Conservation (phyloP, 1,140 invertebrate species). For the Pseudoatta argentina region DNA sequence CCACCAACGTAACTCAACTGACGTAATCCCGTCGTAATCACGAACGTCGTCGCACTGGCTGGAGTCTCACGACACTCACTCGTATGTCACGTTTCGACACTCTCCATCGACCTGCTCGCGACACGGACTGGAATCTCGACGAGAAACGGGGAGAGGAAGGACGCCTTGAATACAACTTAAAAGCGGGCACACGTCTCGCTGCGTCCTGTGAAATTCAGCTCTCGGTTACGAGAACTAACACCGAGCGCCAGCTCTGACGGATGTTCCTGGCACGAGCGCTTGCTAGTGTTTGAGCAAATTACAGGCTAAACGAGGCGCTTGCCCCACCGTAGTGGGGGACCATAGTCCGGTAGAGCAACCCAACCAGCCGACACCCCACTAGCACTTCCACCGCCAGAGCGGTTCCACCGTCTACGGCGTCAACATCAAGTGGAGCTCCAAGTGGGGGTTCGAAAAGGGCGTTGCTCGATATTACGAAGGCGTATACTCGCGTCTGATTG, state of each 20-base stretch:
- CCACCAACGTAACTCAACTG: constrained; percentile 30
- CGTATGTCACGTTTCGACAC: constrained; percentile 43
- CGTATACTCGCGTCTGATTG: constrained; percentile 65
- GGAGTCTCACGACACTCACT: constrained; percentile 61
- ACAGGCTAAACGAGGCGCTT: constrained; percentile 83
- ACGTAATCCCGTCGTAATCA: constrained; percentile 22
- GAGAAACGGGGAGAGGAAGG: neutral
- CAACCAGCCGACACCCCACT: constrained; percentile 46
- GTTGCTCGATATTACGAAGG: constrained; percentile 38
- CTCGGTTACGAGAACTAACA: constrained; percentile 14
- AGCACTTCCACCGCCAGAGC: neutral
- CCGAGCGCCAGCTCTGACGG: constrained; percentile 71
- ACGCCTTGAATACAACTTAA: neutral
- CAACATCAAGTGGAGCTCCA: too few relatives aligned
- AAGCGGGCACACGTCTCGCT: constrained; percentile 19
- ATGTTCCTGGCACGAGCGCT: constrained; percentile 84
- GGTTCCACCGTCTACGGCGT: too few relatives aligned
- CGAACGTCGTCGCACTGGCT: constrained; percentile 54
- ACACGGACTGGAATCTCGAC: neutral
- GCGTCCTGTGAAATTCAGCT: constrained; percentile 1
- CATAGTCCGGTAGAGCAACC: neutral
- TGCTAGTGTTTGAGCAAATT: constrained; percentile 86
- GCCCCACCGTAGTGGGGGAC: constrained; percentile 69
- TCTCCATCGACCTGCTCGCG: constrained; percentile 61
- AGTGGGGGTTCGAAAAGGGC: constrained; percentile 33